phyloP scores from a whole-genome alignment of 2,113 vertebrate genomes.

The Esox niger region DNA sequence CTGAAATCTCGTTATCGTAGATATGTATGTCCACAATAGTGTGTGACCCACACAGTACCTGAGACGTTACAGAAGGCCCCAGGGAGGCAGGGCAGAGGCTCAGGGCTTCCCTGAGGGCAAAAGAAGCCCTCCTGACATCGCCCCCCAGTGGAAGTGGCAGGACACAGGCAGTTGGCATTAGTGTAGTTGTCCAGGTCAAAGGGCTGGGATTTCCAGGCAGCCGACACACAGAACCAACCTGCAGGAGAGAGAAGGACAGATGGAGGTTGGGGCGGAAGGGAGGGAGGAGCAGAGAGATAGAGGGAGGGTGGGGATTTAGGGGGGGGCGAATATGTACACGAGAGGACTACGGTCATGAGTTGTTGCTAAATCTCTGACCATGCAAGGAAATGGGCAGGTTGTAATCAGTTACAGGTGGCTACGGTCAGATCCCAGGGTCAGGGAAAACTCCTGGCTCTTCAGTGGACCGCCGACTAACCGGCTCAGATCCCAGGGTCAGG shows the following conservation, averaged over 20 bases:
- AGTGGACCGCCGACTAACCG: constrained; percentile 65
- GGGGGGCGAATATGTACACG: no score
- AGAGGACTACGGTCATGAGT: no score
- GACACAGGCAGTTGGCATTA: constrained; percentile 88
- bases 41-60: constrained; percentile 61
- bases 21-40: no score
- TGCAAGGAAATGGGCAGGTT: no score
- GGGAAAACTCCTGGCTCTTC: no score
- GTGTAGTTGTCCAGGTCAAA: constrained; percentile 96
- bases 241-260: constrained; percentile 7
- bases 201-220: constrained; percentile 87
- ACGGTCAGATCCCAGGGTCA: no score
- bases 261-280: not conserved
- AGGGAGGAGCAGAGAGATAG: constrained; percentile 1
- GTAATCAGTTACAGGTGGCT: no score
- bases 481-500: no score
- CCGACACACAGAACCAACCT: constrained; percentile 95
- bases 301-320: not conserved
- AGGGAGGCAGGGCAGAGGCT: constrained; percentile 77
- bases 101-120: constrained; percentile 82
- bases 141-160: constrained; percentile 87
- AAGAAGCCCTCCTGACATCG: constrained; percentile 83
- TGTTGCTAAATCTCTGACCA: no score
- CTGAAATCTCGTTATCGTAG: no score
- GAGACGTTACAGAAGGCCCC: constrained; percentile 84